Percentiles rank a stretch among this genome's conserved stretches.
Conservation (phyloP, 2,113 vertebrate species). For the Paratilapia polleni region DNA sequence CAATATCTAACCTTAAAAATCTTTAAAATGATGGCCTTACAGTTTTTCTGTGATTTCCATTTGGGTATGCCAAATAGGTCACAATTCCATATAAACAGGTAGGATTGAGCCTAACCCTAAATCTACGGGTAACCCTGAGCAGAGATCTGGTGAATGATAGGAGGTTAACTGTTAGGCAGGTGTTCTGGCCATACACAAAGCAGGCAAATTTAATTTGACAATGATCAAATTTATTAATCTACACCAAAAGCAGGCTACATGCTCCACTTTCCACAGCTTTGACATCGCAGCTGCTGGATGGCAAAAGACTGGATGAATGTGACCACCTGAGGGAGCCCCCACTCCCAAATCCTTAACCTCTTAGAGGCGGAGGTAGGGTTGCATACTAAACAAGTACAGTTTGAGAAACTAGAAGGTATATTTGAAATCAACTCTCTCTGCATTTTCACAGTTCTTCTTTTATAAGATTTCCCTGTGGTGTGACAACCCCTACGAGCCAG, state of each 20-base stretch:
- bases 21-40: background rate
- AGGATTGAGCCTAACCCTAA: background rate
- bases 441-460: background rate
- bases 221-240: background rate
- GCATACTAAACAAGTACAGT: no score
- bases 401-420: background rate
- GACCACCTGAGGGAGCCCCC: background rate
- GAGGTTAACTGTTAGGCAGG: background rate
- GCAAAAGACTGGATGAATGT: background rate
- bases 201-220: background rate
- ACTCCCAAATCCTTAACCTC: background rate
- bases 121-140: background rate
- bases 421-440: no score
- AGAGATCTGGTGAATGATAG: background rate
- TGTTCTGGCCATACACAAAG: background rate
- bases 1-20: background rate
- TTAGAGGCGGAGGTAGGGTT: background rate
- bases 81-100: background rate
- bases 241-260: background rate
- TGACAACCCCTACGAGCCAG: no score
- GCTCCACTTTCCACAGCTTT: background rate
- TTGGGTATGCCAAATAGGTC: background rate
- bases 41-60: background rate
- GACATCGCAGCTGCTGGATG: background rate
- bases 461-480: background rate